Conservation (phyloP, 2,888 invertebrate species). For the Nomada flava region DNA sequence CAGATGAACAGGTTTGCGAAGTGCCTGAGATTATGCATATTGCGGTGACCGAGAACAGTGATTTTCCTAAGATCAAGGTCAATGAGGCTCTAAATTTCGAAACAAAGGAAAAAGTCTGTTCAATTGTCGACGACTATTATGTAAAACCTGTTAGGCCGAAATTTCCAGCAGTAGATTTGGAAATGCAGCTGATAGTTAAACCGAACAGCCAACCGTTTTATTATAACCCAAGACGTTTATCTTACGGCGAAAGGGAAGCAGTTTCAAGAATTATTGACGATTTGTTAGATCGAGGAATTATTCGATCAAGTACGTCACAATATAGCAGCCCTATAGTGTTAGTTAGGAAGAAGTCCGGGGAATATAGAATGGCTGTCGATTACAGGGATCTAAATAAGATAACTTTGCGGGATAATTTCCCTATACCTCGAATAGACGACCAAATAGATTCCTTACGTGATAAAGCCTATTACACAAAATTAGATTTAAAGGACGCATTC, state of each 20-base stretch:
- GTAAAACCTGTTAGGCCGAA: not conserved
- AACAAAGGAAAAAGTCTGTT: not conserved
- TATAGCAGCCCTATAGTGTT: conserved; percentile 40
- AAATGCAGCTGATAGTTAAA: conserved; percentile 13
- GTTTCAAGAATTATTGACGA: conserved; percentile 1
- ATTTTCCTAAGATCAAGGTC: not conserved
- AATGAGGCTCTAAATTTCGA: conserved; percentile 2
- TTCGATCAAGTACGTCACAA: conserved; percentile 32
- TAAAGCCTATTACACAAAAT: conserved; percentile 10
- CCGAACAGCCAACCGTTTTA: not conserved
- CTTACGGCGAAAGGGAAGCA: conserved; percentile 5
- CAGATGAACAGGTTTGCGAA: not conserved
- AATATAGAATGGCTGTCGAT: conserved; percentile 9
- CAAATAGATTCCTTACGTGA: conserved; percentile 27
- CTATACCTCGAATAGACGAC: conserved; percentile 26
- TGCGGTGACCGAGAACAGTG: not conserved
- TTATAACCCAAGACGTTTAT: not conserved
- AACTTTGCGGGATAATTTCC: conserved; percentile 18
- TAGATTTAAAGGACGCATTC: not conserved
- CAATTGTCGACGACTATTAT: conserved; percentile 16
- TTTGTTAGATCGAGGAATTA: conserved; percentile 30
- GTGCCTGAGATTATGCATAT: conserved; percentile 12
- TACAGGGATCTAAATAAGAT: conserved; percentile 16
- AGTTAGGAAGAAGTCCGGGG: conserved; percentile 32
- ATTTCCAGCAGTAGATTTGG: not conserved